These are phyloP conservation scores for Nezara viridula DNA, from an alignment of 2,888 invertebrate genomes.

Conservation along the genomic window DNA sequence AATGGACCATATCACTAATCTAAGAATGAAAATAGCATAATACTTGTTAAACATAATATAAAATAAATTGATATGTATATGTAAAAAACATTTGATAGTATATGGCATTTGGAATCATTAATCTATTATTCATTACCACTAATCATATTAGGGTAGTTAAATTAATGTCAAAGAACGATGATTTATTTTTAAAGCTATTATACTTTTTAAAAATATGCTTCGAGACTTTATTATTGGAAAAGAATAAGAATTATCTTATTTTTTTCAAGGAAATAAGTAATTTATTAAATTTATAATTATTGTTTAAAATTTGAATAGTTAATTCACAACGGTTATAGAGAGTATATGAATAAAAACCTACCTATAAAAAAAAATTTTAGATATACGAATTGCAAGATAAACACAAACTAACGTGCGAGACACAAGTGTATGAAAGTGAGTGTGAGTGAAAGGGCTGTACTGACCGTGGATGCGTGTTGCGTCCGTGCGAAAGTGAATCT, in stretches of 20 bases:
- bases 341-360: not conserved
- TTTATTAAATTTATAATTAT: not conserved
- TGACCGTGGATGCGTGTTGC: conserved; percentile 58
- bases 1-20: no score
- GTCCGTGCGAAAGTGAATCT: conserved; percentile 59
- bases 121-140: no score
- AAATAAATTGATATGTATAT: no score
- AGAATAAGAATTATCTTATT: no score
- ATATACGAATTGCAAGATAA: not conserved
- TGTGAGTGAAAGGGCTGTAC: conserved; percentile 52
- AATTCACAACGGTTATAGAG: not conserved
- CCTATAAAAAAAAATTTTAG: not conserved
- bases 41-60: no score
- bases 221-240: not conserved
- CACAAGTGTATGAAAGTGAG: conserved; percentile 24
- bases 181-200: no score
- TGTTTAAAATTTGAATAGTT: not conserved
- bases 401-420: conserved; percentile 3
- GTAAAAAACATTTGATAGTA: no score
- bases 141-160: no score
- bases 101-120: not conserved
- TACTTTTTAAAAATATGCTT: no score
- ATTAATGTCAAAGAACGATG: no score
- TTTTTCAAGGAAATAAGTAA: no score
- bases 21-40: no score